Conservation (phyloP, 1,140 invertebrate genomes). For the Atopsyche davidsoni region DNA sequence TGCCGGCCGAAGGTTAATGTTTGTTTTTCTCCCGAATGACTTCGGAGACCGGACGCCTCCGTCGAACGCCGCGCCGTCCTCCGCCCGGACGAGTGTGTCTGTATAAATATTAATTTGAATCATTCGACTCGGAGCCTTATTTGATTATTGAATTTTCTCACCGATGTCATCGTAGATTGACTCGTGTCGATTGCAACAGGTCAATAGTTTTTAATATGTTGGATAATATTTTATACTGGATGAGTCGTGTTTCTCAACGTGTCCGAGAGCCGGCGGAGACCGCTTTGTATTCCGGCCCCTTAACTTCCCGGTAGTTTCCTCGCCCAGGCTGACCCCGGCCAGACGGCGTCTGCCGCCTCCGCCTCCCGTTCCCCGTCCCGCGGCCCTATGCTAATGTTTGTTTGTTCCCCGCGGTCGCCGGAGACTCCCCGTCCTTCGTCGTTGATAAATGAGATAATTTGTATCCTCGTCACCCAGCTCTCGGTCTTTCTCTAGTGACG, state of each 20-base stretch:
- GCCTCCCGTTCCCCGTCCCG: conserved; percentile 11
- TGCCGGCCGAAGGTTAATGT: conserved; percentile 11
- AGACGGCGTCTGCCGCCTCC: conserved; percentile 6
- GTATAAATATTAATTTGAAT: no score
- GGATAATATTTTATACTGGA: no score
- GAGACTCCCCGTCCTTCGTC: not conserved
- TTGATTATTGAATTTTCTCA: not conserved
- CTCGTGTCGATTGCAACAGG: not conserved
- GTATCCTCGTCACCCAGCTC: conserved; percentile 13
- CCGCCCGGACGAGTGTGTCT: no score
- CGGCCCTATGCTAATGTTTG: conserved; percentile 15
- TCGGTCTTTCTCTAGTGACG: conserved; percentile 13
- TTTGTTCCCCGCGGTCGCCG: conserved; percentile 1
- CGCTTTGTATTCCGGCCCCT: not conserved
- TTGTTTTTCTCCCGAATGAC: conserved; percentile 21
- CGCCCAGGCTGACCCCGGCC: not conserved
- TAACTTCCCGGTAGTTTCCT: conserved; percentile 3
- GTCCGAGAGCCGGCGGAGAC: no score
- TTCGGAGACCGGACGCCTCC: conserved; percentile 2
- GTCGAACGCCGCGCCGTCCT: not conserved
- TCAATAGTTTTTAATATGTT: not conserved
- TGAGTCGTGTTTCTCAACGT: no score
- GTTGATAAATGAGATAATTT: conserved; percentile 21
- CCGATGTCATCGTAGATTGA: not conserved
- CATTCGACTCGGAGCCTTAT: not conserved